Conservation (phyloP, 2,888 invertebrate species). For the Polydrusus cervinus region DNA sequence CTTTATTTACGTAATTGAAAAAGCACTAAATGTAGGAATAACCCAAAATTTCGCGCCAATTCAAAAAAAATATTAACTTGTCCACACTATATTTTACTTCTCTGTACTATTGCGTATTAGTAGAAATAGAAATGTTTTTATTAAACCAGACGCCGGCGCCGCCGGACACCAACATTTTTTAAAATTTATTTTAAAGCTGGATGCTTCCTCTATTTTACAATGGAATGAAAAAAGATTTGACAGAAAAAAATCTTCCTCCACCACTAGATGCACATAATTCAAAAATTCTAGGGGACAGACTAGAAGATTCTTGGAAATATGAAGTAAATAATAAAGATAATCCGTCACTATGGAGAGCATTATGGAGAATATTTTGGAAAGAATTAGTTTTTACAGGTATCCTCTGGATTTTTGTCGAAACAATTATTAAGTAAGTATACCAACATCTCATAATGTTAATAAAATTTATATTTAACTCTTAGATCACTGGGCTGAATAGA, state of each 20-base stretch:
- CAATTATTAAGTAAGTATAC: conserved; percentile 36
- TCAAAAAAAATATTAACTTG: too few relatives aligned
- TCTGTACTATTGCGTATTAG: too few relatives aligned
- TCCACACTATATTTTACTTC: too few relatives aligned
- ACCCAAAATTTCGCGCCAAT: too few relatives aligned
- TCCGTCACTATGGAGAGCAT: conserved; percentile 41
- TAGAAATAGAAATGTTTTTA: too few relatives aligned
- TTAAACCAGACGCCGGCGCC: too few relatives aligned
- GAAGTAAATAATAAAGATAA: conserved; percentile 24
- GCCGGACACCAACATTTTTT: too few relatives aligned
- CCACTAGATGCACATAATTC: conserved; percentile 39
- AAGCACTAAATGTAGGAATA: too few relatives aligned
- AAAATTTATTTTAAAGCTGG: conserved; percentile 24
- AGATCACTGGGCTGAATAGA: too few relatives aligned
- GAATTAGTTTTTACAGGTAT: conserved; percentile 35
- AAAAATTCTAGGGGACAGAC: conserved; percentile 19
- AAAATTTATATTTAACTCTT: too few relatives aligned
- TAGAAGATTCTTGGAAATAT: conserved; percentile 35
- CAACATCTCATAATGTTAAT: too few relatives aligned
- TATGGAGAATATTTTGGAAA: conserved; percentile 46
- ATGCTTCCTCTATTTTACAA: conserved; percentile 31
- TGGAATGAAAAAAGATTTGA: conserved; percentile 38
- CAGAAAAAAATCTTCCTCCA: conserved; percentile 31
- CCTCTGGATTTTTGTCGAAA: conserved; percentile 39
- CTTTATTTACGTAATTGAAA: too few relatives aligned